A percentile compares a stretch with the other conserved stretches of the same genome.
phyloP scores from a whole-genome alignment of 2,113 vertebrate genomes.

The Platanista minor region DNA sequence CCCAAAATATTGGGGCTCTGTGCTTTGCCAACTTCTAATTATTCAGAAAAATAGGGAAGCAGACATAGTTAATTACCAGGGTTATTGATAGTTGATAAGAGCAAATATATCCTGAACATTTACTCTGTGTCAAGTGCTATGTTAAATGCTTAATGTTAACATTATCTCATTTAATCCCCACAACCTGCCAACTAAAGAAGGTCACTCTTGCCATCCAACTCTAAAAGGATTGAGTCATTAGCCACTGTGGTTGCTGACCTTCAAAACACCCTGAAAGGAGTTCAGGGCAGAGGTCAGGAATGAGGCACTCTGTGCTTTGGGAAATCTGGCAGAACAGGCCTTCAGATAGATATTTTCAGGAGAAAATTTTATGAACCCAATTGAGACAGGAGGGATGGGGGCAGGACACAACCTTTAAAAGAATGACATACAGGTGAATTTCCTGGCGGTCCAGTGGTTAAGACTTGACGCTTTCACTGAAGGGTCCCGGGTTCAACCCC shows the following conservation, averaged over 20 bases:
- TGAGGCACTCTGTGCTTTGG: not conserved
- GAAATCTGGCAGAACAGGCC: not conserved
- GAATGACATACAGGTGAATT: not conserved
- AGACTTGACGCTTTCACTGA: not conserved
- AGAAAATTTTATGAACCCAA: not conserved
- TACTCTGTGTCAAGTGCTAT: not conserved
- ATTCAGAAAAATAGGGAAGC: slow-evolving; percentile 17
- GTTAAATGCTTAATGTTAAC: slow-evolving; percentile 8
- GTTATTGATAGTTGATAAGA: not conserved
- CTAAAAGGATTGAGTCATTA: not conserved
- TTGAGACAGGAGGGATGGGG: not conserved
- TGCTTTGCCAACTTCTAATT: slow-evolving; percentile 11
- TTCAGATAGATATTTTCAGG: not conserved
- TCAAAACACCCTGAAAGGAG: not conserved
- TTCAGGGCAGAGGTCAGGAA: not conserved
- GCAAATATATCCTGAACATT: slow-evolving; percentile 22
- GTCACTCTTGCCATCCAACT: not conserved
- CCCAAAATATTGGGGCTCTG: not conserved
- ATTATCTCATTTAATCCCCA: slow-evolving; percentile 18
- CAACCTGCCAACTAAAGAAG: not conserved
- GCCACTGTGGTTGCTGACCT: not conserved
- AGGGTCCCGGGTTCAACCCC: not conserved
- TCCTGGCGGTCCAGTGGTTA: not conserved
- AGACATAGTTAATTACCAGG: slow-evolving; percentile 1
- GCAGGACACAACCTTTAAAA: not conserved